These are phyloP conservation scores for Diceros bicornis DNA, from an alignment of 2,797 vertebrate genomes.

Conservation along the genomic window DNA sequence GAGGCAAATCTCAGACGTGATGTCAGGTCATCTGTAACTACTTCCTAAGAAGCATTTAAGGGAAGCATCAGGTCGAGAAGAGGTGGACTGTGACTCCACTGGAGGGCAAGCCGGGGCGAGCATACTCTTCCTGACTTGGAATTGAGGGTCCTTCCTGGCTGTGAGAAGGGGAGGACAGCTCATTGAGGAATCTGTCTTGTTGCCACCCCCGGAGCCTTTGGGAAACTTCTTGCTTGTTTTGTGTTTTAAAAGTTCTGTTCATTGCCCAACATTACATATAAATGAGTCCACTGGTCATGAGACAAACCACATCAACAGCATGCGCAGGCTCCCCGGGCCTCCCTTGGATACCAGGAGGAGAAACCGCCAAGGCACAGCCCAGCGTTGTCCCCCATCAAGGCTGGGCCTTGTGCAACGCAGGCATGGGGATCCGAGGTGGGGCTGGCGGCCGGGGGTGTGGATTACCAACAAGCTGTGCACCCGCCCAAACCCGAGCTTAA, in stretches of 20 bases:
- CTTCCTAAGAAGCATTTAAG: not conserved
- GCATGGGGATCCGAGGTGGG: not conserved
- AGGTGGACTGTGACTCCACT: not conserved
- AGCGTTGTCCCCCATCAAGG: accelerated
- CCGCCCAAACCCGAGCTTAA: not conserved
- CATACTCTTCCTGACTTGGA: not conserved
- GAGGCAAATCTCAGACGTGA: not conserved
- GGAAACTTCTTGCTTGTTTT: conserved; percentile 21
- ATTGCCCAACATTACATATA: not conserved
- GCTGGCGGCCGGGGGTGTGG: not conserved
- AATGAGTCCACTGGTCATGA: not conserved
- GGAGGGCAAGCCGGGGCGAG: not conserved
- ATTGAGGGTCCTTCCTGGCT: not conserved
- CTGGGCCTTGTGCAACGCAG: not conserved
- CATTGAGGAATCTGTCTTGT: not conserved
- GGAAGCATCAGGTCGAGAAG: not conserved
- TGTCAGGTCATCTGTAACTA: not conserved
- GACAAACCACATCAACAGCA: not conserved
- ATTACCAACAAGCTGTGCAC: not conserved
- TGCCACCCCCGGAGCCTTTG: not conserved
- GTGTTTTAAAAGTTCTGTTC: conserved; percentile 17
- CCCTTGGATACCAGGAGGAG: not conserved
- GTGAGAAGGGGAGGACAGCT: not conserved
- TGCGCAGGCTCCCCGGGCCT: not conserved
- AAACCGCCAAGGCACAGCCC: not conserved